Percentiles rank a stretch among this genome's conserved stretches.
phyloP scores from a whole-genome alignment of 1,140 invertebrate species.

The Chironomus striatipennis region DNA sequence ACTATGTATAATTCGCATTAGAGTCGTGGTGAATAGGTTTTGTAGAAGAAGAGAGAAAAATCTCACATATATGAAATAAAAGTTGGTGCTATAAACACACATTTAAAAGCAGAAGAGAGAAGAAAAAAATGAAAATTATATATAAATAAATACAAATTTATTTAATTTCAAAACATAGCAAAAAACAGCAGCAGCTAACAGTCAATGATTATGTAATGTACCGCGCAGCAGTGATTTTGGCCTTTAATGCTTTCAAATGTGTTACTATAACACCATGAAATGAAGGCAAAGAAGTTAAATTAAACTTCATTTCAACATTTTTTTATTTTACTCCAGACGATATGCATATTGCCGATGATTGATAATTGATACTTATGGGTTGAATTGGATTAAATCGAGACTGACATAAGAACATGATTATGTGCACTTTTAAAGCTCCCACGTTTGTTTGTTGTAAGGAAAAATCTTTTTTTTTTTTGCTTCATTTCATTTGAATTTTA shows the following conservation, averaged over 20 bases:
- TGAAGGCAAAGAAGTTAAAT: not conserved
- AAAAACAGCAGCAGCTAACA: not conserved
- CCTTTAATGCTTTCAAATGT: slow-evolving; percentile 13
- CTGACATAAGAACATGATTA: not conserved
- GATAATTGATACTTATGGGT: not conserved
- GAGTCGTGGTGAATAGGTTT: too few species aligned
- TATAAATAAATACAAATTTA: not conserved
- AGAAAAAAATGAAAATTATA: not conserved
- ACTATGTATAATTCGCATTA: too few species aligned
- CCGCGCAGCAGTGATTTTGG: slow-evolving; percentile 21
- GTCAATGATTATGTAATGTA: not conserved
- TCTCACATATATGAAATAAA: too few species aligned
- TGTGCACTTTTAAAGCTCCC: too few species aligned
- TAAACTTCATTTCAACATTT: not conserved
- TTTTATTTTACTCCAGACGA: not conserved
- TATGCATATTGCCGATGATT: not conserved
- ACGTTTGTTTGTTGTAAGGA: too few species aligned
- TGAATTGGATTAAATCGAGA: not conserved
- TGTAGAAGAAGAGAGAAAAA: too few species aligned
- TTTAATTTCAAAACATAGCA: not conserved
- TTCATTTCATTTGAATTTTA: too few species aligned
- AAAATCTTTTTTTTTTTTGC: too few species aligned
- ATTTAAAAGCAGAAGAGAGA: not conserved
- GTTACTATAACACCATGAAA: not conserved
- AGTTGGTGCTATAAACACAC: too few species aligned